Evolutionary conservation across 1,140 invertebrate species (phyloP), one percentile per base, ranked within the genome.

Genomic region (Conopomorpha cramerella): DNA sequence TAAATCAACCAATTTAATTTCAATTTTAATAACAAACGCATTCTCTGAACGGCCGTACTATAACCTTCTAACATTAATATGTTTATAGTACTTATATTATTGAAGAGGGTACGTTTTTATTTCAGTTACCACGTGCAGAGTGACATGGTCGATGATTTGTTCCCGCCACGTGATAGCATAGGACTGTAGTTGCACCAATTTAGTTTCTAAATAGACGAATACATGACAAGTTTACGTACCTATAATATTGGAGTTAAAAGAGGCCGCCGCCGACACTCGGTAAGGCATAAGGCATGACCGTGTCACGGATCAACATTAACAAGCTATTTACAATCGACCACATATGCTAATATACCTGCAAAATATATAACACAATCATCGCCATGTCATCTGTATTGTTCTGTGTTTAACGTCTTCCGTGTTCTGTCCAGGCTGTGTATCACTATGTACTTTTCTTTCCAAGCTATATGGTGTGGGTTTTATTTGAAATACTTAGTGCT

Each of bases 71-170:
- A n/a, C n/a, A n/a, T n/a, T n/a, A n/a, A n/a, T n/a, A n/a, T n/a
- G n/a, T n/a, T n/a, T n/a, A n/a, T n/a, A n/a, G n/a, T n/a, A n/a
- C n/a, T n/a, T n/a, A n/a, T n/a, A n/a, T n/a, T n/a, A n/a, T n/a
- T n/a, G n/a, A n/a, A n/a, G n/a, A 64, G 43, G 39, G 42, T 45
- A 61, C 51, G 46, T 73, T 80, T 72, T 66, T 72, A 67, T 77
- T 78, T 87, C 89, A 93, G 91, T 84, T 94, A 94, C 84, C 82
- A 87, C 80, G 88, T 89, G 83, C 91, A 93, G 83, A 91, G 90
- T 83, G 82, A 87, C 82, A 89, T 90, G 79, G 89, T 93, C 80
- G 90, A 93, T 87, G 91, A 93, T 76, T 87, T 92, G 72, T 94
- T 93, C 82, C 91, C 91, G 63, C 83, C 84, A 66, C 46, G 51